Conservation (phyloP, 2,113 vertebrate species). For the Leiothrix lutea region DNA sequence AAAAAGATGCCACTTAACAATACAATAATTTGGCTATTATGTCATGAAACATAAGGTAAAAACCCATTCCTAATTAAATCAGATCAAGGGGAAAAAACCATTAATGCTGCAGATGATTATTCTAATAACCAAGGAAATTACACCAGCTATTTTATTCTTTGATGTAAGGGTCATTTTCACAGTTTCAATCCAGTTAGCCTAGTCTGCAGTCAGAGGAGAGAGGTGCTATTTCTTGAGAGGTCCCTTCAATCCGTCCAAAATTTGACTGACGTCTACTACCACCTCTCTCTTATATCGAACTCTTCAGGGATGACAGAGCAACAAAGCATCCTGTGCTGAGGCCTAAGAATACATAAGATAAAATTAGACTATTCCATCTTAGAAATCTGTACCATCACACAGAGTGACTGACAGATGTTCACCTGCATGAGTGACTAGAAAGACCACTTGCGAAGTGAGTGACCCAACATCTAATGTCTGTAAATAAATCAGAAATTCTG, state of each 20-base stretch:
- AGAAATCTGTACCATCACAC: neutral
- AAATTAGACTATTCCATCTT: neutral
- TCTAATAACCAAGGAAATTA: neutral
- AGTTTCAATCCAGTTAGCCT: neutral
- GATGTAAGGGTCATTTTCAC: neutral
- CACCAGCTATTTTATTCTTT: neutral
- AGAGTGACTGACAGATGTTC: neutral
- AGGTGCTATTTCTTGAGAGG: neutral
- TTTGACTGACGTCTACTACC: neutral
- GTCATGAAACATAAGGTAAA: neutral
- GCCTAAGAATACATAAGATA: neutral
- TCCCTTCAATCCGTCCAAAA: neutral
- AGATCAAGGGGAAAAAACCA: neutral
- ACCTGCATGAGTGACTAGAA: neutral
- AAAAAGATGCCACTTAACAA: neutral
- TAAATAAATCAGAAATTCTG: neutral
- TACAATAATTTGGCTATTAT: neutral
- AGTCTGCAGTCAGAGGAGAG: neutral
- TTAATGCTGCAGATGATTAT: neutral
- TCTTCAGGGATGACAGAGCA: neutral
- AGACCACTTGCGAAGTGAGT: neutral
- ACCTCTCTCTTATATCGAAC: neutral
- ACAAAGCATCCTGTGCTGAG: neutral
- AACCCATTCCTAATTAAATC: neutral
- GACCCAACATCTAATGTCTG: neutral